Evolutionary conservation across 2,113 vertebrate species (phyloP).

Genomic region (Amphiprion ocellaris): DNA sequence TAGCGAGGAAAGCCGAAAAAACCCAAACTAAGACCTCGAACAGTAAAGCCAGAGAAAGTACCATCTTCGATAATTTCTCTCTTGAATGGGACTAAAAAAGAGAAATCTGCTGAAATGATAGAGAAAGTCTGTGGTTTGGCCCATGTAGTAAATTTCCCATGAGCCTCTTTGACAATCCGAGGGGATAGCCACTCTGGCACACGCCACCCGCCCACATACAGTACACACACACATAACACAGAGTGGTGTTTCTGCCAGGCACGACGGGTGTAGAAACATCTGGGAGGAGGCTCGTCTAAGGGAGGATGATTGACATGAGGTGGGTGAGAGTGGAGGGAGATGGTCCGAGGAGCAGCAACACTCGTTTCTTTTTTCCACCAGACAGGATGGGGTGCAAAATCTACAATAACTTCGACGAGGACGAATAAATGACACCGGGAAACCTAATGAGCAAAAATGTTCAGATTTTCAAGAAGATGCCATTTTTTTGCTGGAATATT

Average conservation of each 20-base stretch:
- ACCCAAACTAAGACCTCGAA: slow-evolving; percentile 31
- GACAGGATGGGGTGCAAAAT: slow-evolving; percentile 38
- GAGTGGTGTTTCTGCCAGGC: slow-evolving; percentile 57
- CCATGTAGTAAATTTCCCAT: slow-evolving; percentile 78
- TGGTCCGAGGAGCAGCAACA: slow-evolving; percentile 43
- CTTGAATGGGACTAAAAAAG: slow-evolving; percentile 76
- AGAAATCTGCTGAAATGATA: slow-evolving; percentile 84
- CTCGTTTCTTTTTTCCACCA: slow-evolving; percentile 55
- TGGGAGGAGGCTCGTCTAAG: slow-evolving; percentile 45
- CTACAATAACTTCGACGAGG: slow-evolving; percentile 23
- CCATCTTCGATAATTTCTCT: slow-evolving; percentile 71
- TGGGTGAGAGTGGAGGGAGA: slow-evolving; percentile 47
- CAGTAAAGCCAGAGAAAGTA: slow-evolving; percentile 61
- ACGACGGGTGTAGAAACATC: slow-evolving; percentile 57
- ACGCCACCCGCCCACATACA: slow-evolving; percentile 77
- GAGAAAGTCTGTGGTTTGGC: slow-evolving; percentile 82
- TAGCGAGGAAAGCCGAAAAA: slow-evolving; percentile 59
- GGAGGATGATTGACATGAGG: slow-evolving; percentile 67
- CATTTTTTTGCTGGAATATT: slow-evolving; percentile 19
- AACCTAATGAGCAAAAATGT: slow-evolving; percentile 17
- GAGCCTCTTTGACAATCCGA: slow-evolving; percentile 82
- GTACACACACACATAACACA: slow-evolving; percentile 57
- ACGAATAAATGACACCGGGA: slow-evolving; percentile 42
- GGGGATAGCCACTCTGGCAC: slow-evolving; percentile 83
- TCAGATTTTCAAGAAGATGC: slow-evolving; percentile 23